Conservation (phyloP, 2,888 invertebrate genomes). For the Sicus ferrugineus region DNA sequence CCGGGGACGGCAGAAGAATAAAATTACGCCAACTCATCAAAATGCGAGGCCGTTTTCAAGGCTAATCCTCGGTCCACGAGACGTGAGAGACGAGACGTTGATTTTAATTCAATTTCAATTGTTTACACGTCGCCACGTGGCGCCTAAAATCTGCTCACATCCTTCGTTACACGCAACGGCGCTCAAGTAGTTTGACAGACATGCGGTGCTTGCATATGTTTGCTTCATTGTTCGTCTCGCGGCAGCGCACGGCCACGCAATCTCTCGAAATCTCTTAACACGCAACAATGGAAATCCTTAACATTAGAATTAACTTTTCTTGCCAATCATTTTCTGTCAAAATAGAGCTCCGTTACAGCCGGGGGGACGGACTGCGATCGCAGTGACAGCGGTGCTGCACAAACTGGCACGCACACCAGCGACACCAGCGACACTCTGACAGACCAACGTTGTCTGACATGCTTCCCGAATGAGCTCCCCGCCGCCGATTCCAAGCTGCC, state of each 20-base stretch:
- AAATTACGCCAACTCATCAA: constrained; percentile 30
- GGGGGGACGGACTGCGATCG: too few species aligned
- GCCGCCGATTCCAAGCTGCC: neutral
- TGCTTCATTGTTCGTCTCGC: neutral
- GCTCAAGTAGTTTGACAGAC: neutral
- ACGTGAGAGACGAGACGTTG: neutral
- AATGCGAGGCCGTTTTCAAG: neutral
- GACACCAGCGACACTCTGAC: too few species aligned
- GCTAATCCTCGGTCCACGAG: constrained; percentile 21
- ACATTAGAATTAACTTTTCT: constrained; percentile 30
- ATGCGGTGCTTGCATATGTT: neutral
- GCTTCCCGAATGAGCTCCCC: neutral
- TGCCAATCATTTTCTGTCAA: constrained; percentile 34
- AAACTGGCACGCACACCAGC: too few species aligned
- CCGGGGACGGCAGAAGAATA: neutral
- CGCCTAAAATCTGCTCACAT: neutral
- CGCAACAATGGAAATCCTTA: constrained; percentile 29
- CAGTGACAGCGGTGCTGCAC: too few species aligned
- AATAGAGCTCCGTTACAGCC: constrained; percentile 1
- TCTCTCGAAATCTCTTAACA: neutral
- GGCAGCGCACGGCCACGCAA: neutral
- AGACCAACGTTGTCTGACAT: neutral
- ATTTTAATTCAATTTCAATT: constrained; percentile 31
- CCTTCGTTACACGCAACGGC: neutral
- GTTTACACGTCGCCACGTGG: constrained; percentile 30